A percentile compares a stretch with the other conserved stretches of the same genome.
These are phyloP conservation scores for Thamnaconus septentrionalis DNA, from an alignment of 2,113 vertebrate genomes.

Conservation along the genomic window DNA sequence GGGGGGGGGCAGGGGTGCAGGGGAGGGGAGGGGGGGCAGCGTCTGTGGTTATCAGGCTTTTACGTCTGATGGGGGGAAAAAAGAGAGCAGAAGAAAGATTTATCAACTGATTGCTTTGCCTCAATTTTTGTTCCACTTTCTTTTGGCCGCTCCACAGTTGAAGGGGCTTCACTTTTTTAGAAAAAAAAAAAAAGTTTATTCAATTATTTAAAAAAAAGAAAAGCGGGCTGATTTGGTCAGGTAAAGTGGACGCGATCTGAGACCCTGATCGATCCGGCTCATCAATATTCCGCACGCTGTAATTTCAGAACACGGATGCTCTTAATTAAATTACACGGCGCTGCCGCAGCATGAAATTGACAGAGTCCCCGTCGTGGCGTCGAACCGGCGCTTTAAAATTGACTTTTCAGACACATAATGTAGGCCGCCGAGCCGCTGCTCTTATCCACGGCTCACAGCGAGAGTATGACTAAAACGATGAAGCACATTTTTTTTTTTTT, in stretches of 20 bases:
- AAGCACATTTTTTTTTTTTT: not conserved
- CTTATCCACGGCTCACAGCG: not conserved
- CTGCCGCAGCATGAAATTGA: slow-evolving; percentile 28
- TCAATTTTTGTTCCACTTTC: slow-evolving; percentile 76
- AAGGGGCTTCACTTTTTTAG: slow-evolving; percentile 50
- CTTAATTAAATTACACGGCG: slow-evolving; percentile 56
- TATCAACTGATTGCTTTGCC: slow-evolving; percentile 76
- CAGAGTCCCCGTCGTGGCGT: slow-evolving; percentile 38
- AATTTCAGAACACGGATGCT: slow-evolving; percentile 54
- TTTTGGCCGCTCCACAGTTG: slow-evolving; percentile 49
- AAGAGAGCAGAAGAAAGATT: slow-evolving; percentile 66
- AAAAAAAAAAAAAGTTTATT: slow-evolving; percentile 19
- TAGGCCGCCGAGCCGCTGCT: not conserved
- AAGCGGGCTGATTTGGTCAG: slow-evolving; percentile 47
- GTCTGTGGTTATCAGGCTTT: slow-evolving; percentile 76
- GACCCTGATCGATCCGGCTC: slow-evolving; percentile 61
- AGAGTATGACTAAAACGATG: not conserved
- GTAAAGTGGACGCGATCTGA: slow-evolving; percentile 35
- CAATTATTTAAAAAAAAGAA: not conserved
- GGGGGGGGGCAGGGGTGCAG: slow-evolving; percentile 19
- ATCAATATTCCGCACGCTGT: slow-evolving; percentile 55
- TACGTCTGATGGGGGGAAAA: slow-evolving; percentile 73
- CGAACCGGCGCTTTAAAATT: slow-evolving; percentile 21
- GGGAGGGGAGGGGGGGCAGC: slow-evolving; percentile 36
- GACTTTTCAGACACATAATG: slow-evolving; percentile 14